Evolutionary conservation across 92 coral and sea anemone species (phyloP).

Genomic region (Anthopleura xanthogrammica): DNA sequence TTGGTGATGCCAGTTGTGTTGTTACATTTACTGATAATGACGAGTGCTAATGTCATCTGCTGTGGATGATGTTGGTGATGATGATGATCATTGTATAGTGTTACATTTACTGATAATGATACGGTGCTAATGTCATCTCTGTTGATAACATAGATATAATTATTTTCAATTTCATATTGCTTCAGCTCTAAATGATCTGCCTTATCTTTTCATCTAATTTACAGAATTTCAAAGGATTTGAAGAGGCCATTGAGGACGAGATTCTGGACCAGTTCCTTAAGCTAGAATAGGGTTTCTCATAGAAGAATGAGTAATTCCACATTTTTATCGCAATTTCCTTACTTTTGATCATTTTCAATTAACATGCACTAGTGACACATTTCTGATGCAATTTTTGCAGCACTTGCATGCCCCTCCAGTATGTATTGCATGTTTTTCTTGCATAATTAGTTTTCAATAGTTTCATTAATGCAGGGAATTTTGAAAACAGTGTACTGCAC

Average conservation of each 20-base stretch:
- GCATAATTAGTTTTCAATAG: too few relatives aligned
- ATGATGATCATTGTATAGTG: too few relatives aligned
- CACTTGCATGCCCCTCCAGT: too few relatives aligned
- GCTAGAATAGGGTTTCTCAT: slow-evolving; percentile 23
- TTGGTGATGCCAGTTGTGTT: too few relatives aligned
- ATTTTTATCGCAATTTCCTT: neutral
- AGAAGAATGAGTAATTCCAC: neutral
- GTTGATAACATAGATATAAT: neutral
- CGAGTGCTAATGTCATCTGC: too few relatives aligned
- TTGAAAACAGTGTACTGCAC: too few relatives aligned
- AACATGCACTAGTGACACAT: neutral
- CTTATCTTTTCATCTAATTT: slow-evolving; percentile 4
- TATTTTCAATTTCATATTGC: neutral
- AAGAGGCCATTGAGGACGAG: slow-evolving; percentile 72
- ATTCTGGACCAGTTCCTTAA: slow-evolving; percentile 57
- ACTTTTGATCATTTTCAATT: neutral
- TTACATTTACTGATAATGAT: too few relatives aligned
- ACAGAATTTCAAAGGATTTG: slow-evolving; percentile 69
- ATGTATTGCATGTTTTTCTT: too few relatives aligned
- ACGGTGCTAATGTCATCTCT: too few relatives aligned
- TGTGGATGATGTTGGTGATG: too few relatives aligned
- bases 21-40: too few relatives aligned
- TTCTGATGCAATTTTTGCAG: neutral
- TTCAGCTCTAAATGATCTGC: neutral
- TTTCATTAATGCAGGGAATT: too few relatives aligned